Evolutionary conservation across 2,113 vertebrate species (phyloP), one percentile per base, ranked within the genome.

Genomic region (Menidia beryllina): DNA sequence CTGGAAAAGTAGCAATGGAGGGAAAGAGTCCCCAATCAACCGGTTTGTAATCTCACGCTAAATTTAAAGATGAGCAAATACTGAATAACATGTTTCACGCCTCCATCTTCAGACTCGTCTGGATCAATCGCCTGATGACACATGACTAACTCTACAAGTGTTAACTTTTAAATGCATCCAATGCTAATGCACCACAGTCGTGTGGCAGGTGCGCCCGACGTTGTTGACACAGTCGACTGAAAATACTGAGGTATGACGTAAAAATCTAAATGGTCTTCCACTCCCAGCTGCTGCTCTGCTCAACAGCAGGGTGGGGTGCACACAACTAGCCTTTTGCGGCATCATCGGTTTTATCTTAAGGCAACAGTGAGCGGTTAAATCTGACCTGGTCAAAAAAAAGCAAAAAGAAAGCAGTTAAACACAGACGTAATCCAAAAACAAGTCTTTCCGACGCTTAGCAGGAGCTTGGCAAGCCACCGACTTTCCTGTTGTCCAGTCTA

Each of bases 231-330:
- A 17, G 30, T 66, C 76, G 53, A 19, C 34, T 34, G n/a, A n/a
- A 63, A 71, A 60, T 3, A 43, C 21, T 69, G 56, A 75, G 1
- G 5, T 23, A 53, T 15, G 30, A 66, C 12, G 14, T 47, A 1
- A 63, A 43, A 38, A 41, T 27, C n/a, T 45, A 55, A 39, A 71
- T 66, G 23, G 73, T 45, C 12, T 34, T 23, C 52, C 12, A 68
- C 77, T 75, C 69, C 80, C 75, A 51, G 30, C 58, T 43, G 78
- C 65, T 66, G 61, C 52, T 38, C 13, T 54, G 21, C 41, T 52
- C 45, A 56, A 49, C 13, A 14, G 23, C 10, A 48, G 55, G 76
- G 70, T 39, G 67, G 52, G 70, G 67, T 38, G 57, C 30, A 6
- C 38, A 10, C 2, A 59, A 13, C 58, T 69, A 45, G 21, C 41